Evolutionary conservation across 2,797 vertebrate genomes (phyloP), one percentile per base, ranked within the genome.

Genomic region (Acipenser transmontanus): DNA sequence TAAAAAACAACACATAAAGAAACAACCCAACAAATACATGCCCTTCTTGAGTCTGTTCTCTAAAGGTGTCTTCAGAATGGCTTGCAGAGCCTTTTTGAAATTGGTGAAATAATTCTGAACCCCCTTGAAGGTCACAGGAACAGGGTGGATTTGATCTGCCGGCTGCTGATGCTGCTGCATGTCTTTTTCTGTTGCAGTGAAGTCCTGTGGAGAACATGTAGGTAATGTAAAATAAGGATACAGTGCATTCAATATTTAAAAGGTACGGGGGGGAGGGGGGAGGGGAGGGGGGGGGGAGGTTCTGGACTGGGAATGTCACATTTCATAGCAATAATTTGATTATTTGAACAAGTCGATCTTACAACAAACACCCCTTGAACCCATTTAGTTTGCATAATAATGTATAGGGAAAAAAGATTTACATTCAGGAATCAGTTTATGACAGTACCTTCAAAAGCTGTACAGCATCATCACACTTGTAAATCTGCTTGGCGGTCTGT

Each of bases 381-480:
- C 34, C 34, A 34, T 34, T 34, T 34, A 34, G 34, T 34, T 34
- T 34, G 34, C 34, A 34, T 34, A 34, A 34, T 34, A 34, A 34
- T 34, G 34, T 4, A 34, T 4, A 2, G 20, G 20, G 20, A 34
- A 34, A 34, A 34, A 34, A 1, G 1, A 34, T 34, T 34, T 34
- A 34, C 20, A 34, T 34, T 34, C 20, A 34, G 20, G 20, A 34
- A 34, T 34, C 20, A 34, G 34, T 34, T 34, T 34, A 34, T 34
- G 34, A 34, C 34, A 34, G 34, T 77, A 91, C 89, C 85, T 87
- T 80, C 54, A 91, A 71, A 9, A 84, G 77, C 62, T 68, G 47
- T 49, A 87, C 0, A 20, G 76, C 72, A 61, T 81, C 74, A 11
- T 70, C 17, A 10, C 78, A 73, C 59, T 82, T 77, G 49, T 81